Conservation (phyloP, 2,113 vertebrate genomes). For the Plecturocebus donacophilus region DNA sequence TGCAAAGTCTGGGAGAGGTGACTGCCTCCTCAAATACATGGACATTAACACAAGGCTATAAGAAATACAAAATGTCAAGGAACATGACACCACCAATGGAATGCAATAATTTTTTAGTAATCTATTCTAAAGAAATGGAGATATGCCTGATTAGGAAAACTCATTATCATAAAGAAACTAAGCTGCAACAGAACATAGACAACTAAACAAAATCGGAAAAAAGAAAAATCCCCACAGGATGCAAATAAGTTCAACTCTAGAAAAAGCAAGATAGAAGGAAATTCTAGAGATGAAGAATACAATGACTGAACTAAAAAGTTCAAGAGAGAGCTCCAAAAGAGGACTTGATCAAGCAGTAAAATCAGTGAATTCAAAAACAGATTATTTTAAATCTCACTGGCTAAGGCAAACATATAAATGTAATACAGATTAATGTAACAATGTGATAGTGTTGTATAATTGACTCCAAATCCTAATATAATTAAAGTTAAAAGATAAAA, state of each 20-base stretch:
- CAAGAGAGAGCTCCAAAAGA: too few species aligned
- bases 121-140: neutral
- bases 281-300: neutral
- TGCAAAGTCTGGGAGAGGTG: neutral
- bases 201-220: neutral
- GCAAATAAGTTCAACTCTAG: neutral
- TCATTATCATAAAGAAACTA: neutral
- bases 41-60: neutral
- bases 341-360: too few species aligned
- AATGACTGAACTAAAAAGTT: neutral
- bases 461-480: too few species aligned
- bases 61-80: neutral
- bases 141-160: neutral
- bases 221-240: neutral
- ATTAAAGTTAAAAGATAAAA: neutral
- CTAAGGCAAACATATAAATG: neutral
- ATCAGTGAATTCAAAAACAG: neutral
- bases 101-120: neutral
- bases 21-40: neutral
- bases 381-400: neutral
- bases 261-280: neutral
- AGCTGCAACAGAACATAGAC: neutral
- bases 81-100: neutral
- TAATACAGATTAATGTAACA: neutral
- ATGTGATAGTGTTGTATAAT: too few species aligned